phyloP scores from a whole-genome alignment of 1,140 invertebrate species.

The Thaumatotibia leucotreta region DNA sequence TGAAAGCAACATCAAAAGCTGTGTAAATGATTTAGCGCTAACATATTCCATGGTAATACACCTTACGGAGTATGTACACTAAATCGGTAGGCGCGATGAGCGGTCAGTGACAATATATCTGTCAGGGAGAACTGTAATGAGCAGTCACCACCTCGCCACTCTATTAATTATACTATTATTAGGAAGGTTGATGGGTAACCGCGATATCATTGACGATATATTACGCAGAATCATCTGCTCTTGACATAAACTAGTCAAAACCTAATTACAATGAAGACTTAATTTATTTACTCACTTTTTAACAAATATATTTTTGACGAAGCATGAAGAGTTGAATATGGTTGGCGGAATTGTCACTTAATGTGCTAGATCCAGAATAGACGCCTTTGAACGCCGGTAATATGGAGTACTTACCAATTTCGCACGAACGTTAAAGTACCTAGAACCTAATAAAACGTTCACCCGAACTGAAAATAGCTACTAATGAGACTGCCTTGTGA shows the following conservation, averaged over 20 bases:
- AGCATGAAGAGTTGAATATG: neutral
- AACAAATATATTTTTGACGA: too few relatives aligned
- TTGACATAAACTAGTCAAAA: neutral
- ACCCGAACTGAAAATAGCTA: neutral
- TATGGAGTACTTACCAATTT: neutral
- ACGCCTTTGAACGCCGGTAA: neutral
- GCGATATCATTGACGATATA: neutral
- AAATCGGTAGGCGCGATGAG: conserved; percentile 4
- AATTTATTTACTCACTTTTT: too few relatives aligned
- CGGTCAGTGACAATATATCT: conserved; percentile 31
- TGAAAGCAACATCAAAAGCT: conserved; percentile 31
- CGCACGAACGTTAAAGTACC: neutral
- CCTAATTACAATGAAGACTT: too few relatives aligned
- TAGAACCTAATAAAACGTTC: neutral
- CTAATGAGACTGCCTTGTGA: neutral
- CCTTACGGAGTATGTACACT: neutral
- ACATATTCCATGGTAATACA: neutral
- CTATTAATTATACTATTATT: conserved; percentile 28
- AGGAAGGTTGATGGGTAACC: conserved; percentile 8
- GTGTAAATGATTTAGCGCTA: conserved; percentile 32
- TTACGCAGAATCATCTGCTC: neutral
- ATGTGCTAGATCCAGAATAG: neutral
- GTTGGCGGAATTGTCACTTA: neutral
- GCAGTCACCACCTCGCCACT: conserved; percentile 22
- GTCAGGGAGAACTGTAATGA: conserved; percentile 37